Evolutionary conservation across 2,888 invertebrate genomes (phyloP).

Genomic region (Aleiodes leptofemur): DNA sequence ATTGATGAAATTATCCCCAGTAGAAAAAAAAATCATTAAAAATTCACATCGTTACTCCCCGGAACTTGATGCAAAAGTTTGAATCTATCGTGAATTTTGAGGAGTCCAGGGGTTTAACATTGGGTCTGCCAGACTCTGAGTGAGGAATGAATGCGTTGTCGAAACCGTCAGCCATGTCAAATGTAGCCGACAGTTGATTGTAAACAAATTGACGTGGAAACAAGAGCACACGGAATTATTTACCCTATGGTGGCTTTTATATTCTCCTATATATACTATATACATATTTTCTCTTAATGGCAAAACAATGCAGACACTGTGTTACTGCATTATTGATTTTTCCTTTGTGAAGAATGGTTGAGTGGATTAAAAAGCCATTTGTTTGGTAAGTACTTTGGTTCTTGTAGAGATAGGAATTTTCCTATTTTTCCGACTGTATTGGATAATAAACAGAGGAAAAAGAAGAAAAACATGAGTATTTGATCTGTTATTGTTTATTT

Average conservation of each 20-base stretch:
- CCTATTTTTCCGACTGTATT: not conserved
- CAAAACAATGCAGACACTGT: slow-evolving; percentile 57
- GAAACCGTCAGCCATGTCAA: slow-evolving; percentile 35
- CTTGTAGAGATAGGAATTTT: not conserved
- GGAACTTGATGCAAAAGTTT: too few relatives aligned
- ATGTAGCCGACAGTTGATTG: slow-evolving; percentile 35
- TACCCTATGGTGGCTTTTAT: slow-evolving; percentile 38
- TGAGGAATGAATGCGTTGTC: slow-evolving; percentile 33
- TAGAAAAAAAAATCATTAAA: not conserved
- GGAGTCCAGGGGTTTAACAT: not conserved
- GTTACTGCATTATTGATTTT: slow-evolving; percentile 52
- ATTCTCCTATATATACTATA: slow-evolving; percentile 44
- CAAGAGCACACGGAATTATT: slow-evolving; percentile 50
- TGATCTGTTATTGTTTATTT: not conserved
- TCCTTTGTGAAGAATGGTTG: slow-evolving; percentile 44
- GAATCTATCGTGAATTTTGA: not conserved
- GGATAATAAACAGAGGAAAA: not conserved
- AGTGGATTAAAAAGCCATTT: slow-evolving; percentile 60
- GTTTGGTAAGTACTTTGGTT: slow-evolving; percentile 24
- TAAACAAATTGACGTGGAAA: slow-evolving; percentile 41
- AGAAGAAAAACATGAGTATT: not conserved
- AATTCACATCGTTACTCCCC: too few relatives aligned
- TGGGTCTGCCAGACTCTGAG: not conserved
- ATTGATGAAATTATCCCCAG: slow-evolving; percentile 6
- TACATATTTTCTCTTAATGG: slow-evolving; percentile 56